Percentiles rank a stretch among this genome's conserved stretches.
These are phyloP conservation scores for Alligator mississippiensis DNA, from an alignment of 2,113 vertebrate species.

Conservation along the genomic window DNA sequence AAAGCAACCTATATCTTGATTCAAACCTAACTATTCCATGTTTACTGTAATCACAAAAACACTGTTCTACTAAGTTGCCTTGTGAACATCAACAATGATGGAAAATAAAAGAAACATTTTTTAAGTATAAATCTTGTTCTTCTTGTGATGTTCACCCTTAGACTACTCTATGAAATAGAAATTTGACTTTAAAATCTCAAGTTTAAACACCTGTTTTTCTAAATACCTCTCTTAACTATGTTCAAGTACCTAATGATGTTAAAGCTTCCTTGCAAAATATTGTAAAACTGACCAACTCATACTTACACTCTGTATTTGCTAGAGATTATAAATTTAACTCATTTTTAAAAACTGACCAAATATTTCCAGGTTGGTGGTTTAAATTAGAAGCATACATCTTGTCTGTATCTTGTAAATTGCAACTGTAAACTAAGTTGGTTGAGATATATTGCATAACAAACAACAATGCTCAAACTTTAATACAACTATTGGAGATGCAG, in stretches of 20 bases:
- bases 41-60: slow-evolving; percentile 13
- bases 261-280: neutral
- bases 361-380: neutral
- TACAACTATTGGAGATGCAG: accelerated
- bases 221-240: neutral
- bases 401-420: neutral
- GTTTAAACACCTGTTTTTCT: neutral
- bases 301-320: neutral
- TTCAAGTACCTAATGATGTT: neutral
- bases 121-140: slow-evolving; percentile 37
- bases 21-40: slow-evolving; percentile 21
- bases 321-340: neutral
- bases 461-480: neutral
- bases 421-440: neutral
- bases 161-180: neutral
- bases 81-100: slow-evolving; percentile 45
- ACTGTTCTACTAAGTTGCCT: neutral
- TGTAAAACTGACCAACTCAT: neutral
- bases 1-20: slow-evolving; percentile 1
- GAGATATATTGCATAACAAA: accelerated
- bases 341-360: neutral
- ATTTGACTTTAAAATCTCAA: neutral
- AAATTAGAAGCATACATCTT: neutral
- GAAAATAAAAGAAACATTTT: slow-evolving; percentile 6
- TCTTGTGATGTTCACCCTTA: slow-evolving; percentile 13